A percentile compares a stretch with the other conserved stretches of the same genome.
Conservation (phyloP, 2,888 invertebrate species). For the Automeris io region DNA sequence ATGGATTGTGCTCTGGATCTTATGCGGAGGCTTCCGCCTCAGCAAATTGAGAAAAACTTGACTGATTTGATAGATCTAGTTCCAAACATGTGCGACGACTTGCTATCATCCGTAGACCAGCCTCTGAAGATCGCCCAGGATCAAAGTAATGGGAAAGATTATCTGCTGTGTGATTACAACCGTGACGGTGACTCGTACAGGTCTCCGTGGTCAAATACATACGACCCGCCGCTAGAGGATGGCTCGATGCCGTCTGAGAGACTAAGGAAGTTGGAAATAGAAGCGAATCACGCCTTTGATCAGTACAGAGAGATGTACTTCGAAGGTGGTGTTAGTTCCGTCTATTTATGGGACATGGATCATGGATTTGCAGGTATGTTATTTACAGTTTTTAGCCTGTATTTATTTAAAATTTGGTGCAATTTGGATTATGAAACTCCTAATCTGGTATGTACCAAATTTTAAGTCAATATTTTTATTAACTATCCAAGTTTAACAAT, state of each 20-base stretch:
- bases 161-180: slow-evolving; percentile 98
- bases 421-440: too few relatives aligned
- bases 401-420: background rate
- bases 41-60: slow-evolving; percentile 99
- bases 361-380: slow-evolving; percentile 94
- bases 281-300: slow-evolving; percentile 99
- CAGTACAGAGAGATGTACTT: slow-evolving; percentile 99
- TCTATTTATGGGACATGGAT: slow-evolving; percentile 99
- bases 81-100: slow-evolving; percentile 96
- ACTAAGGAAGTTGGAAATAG: slow-evolving; percentile 95
- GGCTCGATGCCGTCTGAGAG: slow-evolving; percentile 99
- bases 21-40: slow-evolving; percentile 99
- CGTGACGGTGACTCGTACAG: slow-evolving; percentile 99
- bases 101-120: slow-evolving; percentile 98
- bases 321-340: slow-evolving; percentile 99
- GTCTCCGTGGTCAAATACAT: slow-evolving; percentile 99
- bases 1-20: slow-evolving; percentile 99
- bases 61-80: slow-evolving; percentile 98
- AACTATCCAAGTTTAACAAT: background rate
- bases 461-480: too few relatives aligned
- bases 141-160: slow-evolving; percentile 96
- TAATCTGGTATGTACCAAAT: too few relatives aligned
- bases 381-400: background rate
- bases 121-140: slow-evolving; percentile 98
- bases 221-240: slow-evolving; percentile 98